Base-by-base conservation (phyloP, 2,797 vertebrate species). In the Esox lucius region DNA sequence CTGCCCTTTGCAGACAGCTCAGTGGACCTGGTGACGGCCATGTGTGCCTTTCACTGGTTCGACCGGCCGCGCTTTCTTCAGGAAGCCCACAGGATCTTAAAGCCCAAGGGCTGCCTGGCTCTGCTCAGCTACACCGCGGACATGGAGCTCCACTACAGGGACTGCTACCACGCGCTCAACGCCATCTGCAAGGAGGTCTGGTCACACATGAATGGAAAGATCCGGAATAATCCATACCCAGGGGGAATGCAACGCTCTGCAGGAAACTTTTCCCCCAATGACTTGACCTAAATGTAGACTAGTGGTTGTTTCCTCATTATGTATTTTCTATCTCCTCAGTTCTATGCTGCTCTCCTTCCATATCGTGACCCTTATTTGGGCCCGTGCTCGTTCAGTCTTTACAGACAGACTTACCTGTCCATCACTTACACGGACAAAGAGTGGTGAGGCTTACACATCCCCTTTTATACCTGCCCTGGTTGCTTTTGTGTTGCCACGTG, bases 31-130 rank as follows among this genome's bases (percentile, higher is more conserved):
- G 35, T 97, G 78, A 89, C 94, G 0, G 88, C 93, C 1, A 94
- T 95, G 84, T 90, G 93, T 0, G 94, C 96, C 0, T 95, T 91
- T 0, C 96, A 96, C 85, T 96, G 95, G 95, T 96, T 97, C 4
- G 89, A 96, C 78, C 66, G 86, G 0, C 80, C 67, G 0, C 85
- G 70, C 48, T 96, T 97, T 79, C 88, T 95, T 62, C 68, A 59
- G 53, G 95, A 96, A 78, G 92, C 75, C 0, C 74, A 90, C 67
- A 87, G 95, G 2, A 84, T 96, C 64, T 46, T 97, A 62, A 93
- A 81, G 81, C 93, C 93, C 0, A 68, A 73, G 0, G 95, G 95
- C 53, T 96, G 94, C 1, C 26, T 96, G 71, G 92, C 89, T 74
- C 69, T 97, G 71, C 89, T 93, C 68, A 94, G 91, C 88, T 95